These are phyloP conservation scores for Phyllopteryx taeniolatus DNA, from an alignment of 2,113 vertebrate genomes.

Conservation along the genomic window DNA sequence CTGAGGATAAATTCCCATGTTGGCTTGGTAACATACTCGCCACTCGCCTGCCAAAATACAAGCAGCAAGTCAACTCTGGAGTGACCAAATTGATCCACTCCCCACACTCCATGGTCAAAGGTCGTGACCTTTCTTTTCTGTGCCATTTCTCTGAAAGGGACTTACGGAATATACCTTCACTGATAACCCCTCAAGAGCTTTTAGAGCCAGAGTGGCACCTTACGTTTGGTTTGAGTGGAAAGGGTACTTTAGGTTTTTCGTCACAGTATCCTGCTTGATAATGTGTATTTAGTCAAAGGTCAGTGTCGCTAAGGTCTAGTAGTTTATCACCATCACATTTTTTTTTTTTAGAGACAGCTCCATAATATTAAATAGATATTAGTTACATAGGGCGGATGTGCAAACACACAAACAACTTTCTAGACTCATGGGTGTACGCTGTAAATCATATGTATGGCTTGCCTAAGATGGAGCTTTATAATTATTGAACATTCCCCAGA, in stretches of 20 bases:
- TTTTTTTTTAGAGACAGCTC: slow-evolving; percentile 42
- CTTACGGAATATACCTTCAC: slow-evolving; percentile 1
- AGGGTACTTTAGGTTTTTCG: slow-evolving; percentile 1
- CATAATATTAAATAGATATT: slow-evolving; percentile 34
- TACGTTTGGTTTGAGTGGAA: background rate
- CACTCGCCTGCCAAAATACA: slow-evolving; percentile 15
- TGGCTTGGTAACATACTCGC: slow-evolving; percentile 42
- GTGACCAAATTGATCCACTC: slow-evolving; percentile 23
- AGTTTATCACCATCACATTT: slow-evolving; percentile 11
- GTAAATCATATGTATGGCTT: slow-evolving; percentile 39
- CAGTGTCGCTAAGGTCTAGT: slow-evolving; percentile 14
- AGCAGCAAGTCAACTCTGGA: slow-evolving; percentile 28
- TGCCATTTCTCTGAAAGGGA: slow-evolving; percentile 15
- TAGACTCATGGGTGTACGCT: slow-evolving; percentile 9
- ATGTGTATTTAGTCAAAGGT: slow-evolving; percentile 44
- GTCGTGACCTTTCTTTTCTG: slow-evolving; percentile 18
- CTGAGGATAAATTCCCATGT: no score
- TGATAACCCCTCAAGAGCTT: slow-evolving; percentile 28
- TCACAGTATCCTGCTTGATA: slow-evolving; percentile 13
- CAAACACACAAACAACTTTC: background rate
- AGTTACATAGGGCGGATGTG: slow-evolving; percentile 22
- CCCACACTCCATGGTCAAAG: slow-evolving; percentile 19
- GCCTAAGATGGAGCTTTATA: slow-evolving; percentile 41
- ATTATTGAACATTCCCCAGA: background rate
- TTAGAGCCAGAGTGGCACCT: slow-evolving; percentile 14